Evolutionary conservation across 2,888 invertebrate species (phyloP).

Genomic region (Branchipolynoe longqiensis): DNA sequence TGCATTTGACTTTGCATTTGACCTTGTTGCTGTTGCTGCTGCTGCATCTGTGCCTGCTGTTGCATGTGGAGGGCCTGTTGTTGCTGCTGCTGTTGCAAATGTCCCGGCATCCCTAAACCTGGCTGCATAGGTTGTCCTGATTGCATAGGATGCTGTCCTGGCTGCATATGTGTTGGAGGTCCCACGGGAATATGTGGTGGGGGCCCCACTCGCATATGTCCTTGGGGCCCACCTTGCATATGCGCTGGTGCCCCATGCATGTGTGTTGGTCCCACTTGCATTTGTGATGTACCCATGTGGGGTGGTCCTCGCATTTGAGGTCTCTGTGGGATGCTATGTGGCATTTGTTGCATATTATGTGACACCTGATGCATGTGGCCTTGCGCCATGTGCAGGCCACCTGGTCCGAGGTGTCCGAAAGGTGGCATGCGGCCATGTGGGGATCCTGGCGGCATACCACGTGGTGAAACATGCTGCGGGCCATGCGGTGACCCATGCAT

Average conservation of each 20-base stretch:
- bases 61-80: too few relatives aligned
- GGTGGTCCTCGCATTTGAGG: neutral
- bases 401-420: neutral
- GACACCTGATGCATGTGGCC: slow-evolving; percentile 1
- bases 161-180: neutral
- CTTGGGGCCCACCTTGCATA: neutral
- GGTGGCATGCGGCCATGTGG: neutral
- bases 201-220: neutral
- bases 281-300: too few relatives aligned
- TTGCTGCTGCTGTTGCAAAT: slow-evolving; percentile 10
- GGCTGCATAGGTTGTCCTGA: slow-evolving; percentile 2
- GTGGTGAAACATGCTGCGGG: neutral
- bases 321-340: neutral
- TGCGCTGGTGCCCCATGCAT: too few relatives aligned
- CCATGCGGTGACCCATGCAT: neutral
- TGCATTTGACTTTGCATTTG: slow-evolving; percentile 13
- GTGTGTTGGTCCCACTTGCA: too few relatives aligned
- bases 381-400: neutral
- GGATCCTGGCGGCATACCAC: neutral
- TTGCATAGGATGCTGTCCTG: slow-evolving; percentile 9
- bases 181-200: neutral
- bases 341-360: neutral
- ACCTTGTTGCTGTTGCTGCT: slow-evolving; percentile 15
- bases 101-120: neutral
- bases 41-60: neutral